Base-by-base conservation (phyloP, 2,797 vertebrate genomes). In the Enteromius paludinosus region DNA sequence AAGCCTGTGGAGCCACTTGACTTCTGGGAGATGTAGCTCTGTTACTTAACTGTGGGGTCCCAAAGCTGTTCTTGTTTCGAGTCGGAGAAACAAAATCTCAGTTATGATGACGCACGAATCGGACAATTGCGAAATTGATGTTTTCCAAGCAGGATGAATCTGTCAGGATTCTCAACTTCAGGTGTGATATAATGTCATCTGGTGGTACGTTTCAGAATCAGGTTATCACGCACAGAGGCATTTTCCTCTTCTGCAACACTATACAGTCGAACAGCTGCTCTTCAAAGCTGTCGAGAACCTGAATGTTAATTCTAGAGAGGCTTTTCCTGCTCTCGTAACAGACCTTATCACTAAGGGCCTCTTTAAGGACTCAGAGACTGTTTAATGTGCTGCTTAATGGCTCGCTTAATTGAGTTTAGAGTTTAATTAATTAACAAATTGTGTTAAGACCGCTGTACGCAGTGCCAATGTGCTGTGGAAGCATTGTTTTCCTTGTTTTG, bases 311-410 rank as follows among this genome's bases (percentile, higher is more conserved):
- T 85, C 74, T 71, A 65, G 20, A 35, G 28, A 30, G 49, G 12
- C 38, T 35, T 78, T 69, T 82, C 30, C 61, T 74, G n/a, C 73
- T 82, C 30, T 79, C 70, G 83, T 81, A 59, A 66, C 73, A 88
- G 92, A 92, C 90, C 88, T 88, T 88, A 85, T 90, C 87, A 92
- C 90, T 91, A 93, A 90, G 87, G 89, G 89, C 86, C 87, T 91
- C 87, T 91, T 90, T 94, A 92, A 94, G 90, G 87, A 85, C 83
- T 88, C 92, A 91, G 90, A 93, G 93, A 92, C 90, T 90, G 93
- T 93, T 93, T 93, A 94, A 95, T 94, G 93, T 91, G 90, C 90
- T 90, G 89, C 90, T 90, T 94, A 95, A 95, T 95, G 93, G 91
- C 88, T 90, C 82, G 90, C 91, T 90, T 95, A 94, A 95, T 94